Evolutionary conservation across 2,113 vertebrate genomes (phyloP).

Genomic region (Varanus komodoensis): DNA sequence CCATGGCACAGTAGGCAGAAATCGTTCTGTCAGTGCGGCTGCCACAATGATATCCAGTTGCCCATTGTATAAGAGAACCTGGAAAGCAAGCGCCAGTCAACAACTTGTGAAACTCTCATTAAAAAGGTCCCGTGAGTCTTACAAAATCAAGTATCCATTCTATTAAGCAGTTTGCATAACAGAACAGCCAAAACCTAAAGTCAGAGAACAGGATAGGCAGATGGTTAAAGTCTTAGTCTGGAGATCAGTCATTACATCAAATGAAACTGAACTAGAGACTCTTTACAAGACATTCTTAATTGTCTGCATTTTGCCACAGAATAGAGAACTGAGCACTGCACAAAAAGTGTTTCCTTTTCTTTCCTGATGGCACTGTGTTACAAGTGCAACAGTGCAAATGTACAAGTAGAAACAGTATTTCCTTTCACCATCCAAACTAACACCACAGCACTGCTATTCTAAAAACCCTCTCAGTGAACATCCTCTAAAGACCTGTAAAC

Average conservation of each 20-base stretch:
- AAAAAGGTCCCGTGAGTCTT: neutral
- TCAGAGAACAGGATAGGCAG: neutral
- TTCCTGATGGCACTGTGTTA: no score
- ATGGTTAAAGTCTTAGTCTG: neutral
- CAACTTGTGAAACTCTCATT: neutral
- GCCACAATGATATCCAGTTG: constrained; percentile 89
- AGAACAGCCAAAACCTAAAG: neutral
- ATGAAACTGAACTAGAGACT: no score
- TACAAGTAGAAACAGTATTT: no score
- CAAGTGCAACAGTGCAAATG: no score
- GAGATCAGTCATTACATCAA: neutral
- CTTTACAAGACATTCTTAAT: no score
- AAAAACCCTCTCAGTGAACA: no score
- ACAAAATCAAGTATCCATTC: neutral
- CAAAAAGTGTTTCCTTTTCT: no score
- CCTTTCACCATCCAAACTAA: no score
- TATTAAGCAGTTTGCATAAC: neutral
- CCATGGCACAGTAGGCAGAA: constrained; percentile 84
- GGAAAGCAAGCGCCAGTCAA: constrained; percentile 12
- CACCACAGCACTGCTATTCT: no score
- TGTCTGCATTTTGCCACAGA: no score
- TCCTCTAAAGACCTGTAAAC: neutral
- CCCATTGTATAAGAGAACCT: constrained; percentile 90
- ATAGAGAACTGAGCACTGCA: no score
- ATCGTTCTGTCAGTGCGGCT: constrained; percentile 83